phyloP scores from a whole-genome alignment of 2,113 vertebrate genomes.

The Onychostoma macrolepis region DNA sequence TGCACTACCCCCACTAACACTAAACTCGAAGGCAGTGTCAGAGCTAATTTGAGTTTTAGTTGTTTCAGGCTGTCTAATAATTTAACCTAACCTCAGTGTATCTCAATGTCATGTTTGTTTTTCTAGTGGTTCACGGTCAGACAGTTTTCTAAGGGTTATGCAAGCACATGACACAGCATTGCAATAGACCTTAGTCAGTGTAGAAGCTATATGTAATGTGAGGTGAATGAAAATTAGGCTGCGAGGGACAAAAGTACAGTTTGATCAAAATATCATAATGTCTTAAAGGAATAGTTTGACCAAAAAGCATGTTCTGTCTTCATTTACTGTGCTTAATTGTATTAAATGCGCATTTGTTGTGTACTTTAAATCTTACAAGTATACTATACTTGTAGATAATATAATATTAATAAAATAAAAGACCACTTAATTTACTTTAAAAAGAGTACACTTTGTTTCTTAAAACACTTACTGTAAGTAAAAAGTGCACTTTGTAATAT shows the following conservation, averaged over 20 bases:
- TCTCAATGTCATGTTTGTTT: conserved; percentile 27
- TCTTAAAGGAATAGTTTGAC: not conserved
- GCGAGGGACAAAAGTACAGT: not conserved
- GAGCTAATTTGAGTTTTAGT: not conserved
- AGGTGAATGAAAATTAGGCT: not conserved
- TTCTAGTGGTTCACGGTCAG: not conserved
- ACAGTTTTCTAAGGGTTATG: conserved; percentile 14
- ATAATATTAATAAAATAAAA: not conserved
- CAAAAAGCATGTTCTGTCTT: not conserved
- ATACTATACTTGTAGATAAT: no score
- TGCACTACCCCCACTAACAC: not conserved
- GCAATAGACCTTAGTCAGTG: not conserved
- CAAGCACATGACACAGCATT: conserved; percentile 22
- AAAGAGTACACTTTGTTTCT: no score
- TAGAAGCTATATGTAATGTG: not conserved
- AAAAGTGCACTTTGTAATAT: no score
- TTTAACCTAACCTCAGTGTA: conserved; percentile 1
- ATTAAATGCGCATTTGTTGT: not conserved
- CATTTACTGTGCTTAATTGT: conserved; percentile 6
- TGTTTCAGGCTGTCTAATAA: conserved; percentile 4
- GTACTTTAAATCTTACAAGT: not conserved
- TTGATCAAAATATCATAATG: not conserved
- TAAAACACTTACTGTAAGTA: no score
- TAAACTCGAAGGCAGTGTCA: not conserved
- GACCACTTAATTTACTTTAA: no score